Conservation (phyloP, 2,888 invertebrate genomes). For the Pycnomerus fuliginosus region DNA sequence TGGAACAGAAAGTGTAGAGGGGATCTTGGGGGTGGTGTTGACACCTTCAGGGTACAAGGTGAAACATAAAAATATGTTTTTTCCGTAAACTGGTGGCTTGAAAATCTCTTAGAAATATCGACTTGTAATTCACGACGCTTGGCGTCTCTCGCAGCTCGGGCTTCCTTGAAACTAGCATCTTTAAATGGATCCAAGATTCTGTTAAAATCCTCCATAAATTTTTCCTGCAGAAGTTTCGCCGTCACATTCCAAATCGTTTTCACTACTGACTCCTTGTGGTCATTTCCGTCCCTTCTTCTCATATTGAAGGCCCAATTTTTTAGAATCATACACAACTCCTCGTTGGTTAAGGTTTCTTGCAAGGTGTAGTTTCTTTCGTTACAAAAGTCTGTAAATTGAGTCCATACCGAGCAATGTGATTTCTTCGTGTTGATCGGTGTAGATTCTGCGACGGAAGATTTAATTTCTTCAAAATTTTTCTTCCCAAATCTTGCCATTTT, state of each 20-base stretch:
- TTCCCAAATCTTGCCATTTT: background rate
- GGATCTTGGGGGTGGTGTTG: too few relatives aligned
- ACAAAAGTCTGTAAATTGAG: background rate
- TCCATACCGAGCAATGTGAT: background rate
- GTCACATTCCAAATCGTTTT: slow-evolving; percentile 2
- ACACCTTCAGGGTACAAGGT: too few relatives aligned
- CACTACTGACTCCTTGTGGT: background rate
- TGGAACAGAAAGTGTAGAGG: too few relatives aligned
- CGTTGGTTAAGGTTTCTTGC: background rate
- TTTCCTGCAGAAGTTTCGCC: slow-evolving; percentile 4
- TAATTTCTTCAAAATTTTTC: background rate
- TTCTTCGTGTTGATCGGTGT: background rate
- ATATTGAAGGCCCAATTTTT: background rate
- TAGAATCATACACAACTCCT: background rate
- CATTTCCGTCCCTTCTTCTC: background rate
- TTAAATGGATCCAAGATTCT: slow-evolving; percentile 7
- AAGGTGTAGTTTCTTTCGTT: background rate
- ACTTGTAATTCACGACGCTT: slow-evolving; percentile 7
- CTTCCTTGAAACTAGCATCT: slow-evolving; percentile 4
- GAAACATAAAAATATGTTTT: too few relatives aligned
- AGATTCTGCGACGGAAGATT: background rate
- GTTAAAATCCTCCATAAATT: slow-evolving; percentile 2
- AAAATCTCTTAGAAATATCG: background rate
- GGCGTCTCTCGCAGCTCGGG: slow-evolving; percentile 4
- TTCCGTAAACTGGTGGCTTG: too few relatives aligned